Percentiles rank a stretch among this genome's conserved stretches.
These are phyloP conservation scores for Sebastolobus alascanus DNA, from an alignment of 2,797 vertebrate genomes.

Conservation along the genomic window DNA sequence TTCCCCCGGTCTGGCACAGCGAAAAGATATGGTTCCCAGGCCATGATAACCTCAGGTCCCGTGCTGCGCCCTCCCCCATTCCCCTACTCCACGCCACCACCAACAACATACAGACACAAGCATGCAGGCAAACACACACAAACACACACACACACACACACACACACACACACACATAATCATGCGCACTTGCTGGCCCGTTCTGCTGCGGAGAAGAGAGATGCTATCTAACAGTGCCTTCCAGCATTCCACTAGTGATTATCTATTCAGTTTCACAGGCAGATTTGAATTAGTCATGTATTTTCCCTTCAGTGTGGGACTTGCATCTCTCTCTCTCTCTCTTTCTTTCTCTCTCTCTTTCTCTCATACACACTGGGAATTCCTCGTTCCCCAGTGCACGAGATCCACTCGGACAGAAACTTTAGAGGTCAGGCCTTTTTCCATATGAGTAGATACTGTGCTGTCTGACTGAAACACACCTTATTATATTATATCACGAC, in stretches of 20 bases:
- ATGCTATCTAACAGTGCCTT: slow-evolving; percentile 87
- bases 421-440: slow-evolving; percentile 65
- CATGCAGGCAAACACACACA: slow-evolving; percentile 58
- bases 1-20: slow-evolving; percentile 65
- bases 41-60: slow-evolving; percentile 84
- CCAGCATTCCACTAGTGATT: slow-evolving; percentile 86
- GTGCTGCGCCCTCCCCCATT: slow-evolving; percentile 37
- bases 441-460: slow-evolving; percentile 66
- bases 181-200: slow-evolving; percentile 76
- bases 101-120: slow-evolving; percentile 51
- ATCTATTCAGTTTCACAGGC: slow-evolving; percentile 84
- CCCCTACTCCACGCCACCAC: slow-evolving; percentile 39
- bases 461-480: slow-evolving; percentile 66
- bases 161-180: slow-evolving; percentile 50
- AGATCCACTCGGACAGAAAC: slow-evolving; percentile 68
- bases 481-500: slow-evolving; percentile 57
- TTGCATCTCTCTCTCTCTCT: slow-evolving; percentile 46
- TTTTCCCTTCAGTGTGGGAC: slow-evolving; percentile 77
- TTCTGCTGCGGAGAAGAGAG: slow-evolving; percentile 83
- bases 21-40: slow-evolving; percentile 79
- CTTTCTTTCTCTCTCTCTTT: slow-evolving; percentile 30
- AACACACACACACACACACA: slow-evolving; percentile 54
- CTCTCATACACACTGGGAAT: slow-evolving; percentile 66
- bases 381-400: slow-evolving; percentile 57
- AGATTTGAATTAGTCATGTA: slow-evolving; percentile 83